Base-by-base conservation (phyloP, 2,888 invertebrate genomes). In the Branchellion lobata region DNA sequence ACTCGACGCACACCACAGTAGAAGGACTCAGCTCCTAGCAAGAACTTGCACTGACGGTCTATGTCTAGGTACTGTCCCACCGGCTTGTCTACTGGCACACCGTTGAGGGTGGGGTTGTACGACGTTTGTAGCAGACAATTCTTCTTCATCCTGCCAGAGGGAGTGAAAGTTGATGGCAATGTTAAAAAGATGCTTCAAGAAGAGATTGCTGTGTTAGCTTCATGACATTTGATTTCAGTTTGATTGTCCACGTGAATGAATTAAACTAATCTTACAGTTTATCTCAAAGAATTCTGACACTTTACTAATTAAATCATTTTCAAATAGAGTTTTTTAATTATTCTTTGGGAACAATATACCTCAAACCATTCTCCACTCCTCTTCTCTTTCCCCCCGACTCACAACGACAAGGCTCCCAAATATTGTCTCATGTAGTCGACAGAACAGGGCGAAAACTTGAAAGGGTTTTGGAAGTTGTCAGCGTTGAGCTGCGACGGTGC, bases 1-100 rank as follows among this genome's bases (percentile, higher is more conserved):
- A n/a, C n/a, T n/a, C n/a, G n/a, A 81, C 82, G 74, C 83, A 86
- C 86, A 82, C 84, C 83, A 72, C 86, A 85, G 31, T 85, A 82
- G 79, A 84, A 85, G 18, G 85, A 85, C 0, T 78, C 80, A 8
- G 80, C 76, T 18, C 86, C 86, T 82, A 84, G 84, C 21, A 85
- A 84, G 69, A 83, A 81, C 33, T 82, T 80, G 69, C 86, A 86
- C 79, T 86, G 86, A 5, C 84, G 83, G 79, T 86, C 85, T 11
- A 84, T 83, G 33, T 81, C 79, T 73, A 83, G 83, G 21, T 82
- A 75, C 78, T 85, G 85, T 0, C 86, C 86, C 0, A 85, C 85
- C n/a, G 83, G 80, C 14, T 65, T 72, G 29, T 74, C 47, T 1
- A 47, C 8, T 8, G 61, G 61, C 8, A 61, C n/a, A 33, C 53